Base-by-base conservation (phyloP, 2,113 vertebrate species). In the Scomber scombrus region DNA sequence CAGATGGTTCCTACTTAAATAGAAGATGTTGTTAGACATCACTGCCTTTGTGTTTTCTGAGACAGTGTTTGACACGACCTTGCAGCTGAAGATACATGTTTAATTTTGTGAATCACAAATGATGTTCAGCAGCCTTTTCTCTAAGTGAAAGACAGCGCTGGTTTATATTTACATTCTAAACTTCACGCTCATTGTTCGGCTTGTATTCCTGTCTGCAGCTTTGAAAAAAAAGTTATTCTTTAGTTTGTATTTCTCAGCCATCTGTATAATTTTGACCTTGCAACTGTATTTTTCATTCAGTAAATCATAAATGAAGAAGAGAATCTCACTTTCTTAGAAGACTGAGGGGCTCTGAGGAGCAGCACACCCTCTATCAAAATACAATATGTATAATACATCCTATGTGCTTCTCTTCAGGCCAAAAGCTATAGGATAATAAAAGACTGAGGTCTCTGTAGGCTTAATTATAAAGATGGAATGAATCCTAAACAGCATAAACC, bases 291-390 rank as follows among this genome's bases (percentile, higher is more conserved):
- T 80, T 77, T 29, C 70, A 65, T 70, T 56, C 73, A 78, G 19
- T 56, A 19, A 56, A 61, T 80, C 67, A 73, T 62, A 50, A 84
- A 87, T 74, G 64, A 65, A 69, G 34, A 15, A 77, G 43, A 51
- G 61, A 55, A 43, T 45, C 47, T 69, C 52, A 4, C 26, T 61
- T 18, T 76, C 4, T 69, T 2, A 1, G 58, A 65, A 65, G 12
- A 34, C 61, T 9, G 7, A 40, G 7, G 9, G 34, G 7, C 34
- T 61, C 60, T 26, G 8, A 31, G 71, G 71, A 54, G n/a, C 52
- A 43, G 50, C 19, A 61, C 21, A 29, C 8, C 34, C 62, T 7
- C 49, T 0, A 49, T 60, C 11, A 62, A 31, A 58, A 14, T 21
- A 16, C 34, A 69, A 19, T 40, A 47, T 8, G 34, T 70, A 61